Evolutionary conservation across 2,888 invertebrate genomes (phyloP).

Genomic region (Cyclophora punctaria): DNA sequence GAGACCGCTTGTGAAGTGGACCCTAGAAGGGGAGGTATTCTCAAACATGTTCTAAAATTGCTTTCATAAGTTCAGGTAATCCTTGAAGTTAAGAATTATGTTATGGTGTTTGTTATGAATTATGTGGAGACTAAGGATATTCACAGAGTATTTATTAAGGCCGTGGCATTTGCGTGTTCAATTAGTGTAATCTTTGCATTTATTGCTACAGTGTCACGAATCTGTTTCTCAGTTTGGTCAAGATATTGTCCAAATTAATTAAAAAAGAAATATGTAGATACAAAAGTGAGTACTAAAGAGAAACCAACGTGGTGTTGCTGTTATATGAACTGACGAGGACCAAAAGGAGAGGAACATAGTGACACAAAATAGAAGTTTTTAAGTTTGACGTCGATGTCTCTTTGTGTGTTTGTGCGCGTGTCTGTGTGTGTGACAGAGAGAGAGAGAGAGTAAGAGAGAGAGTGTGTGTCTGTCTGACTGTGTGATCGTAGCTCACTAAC

Average conservation of each 20-base stretch:
- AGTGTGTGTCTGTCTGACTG: too few species aligned
- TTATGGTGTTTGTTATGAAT: neutral
- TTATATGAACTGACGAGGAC: too few species aligned
- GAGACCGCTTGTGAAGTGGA: too few species aligned
- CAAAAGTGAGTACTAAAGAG: neutral
- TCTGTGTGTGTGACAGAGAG: neutral
- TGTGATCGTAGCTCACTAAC: too few species aligned
- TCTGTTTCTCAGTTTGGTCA: too few species aligned
- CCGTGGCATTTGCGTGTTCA: too few species aligned
- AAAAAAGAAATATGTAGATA: neutral
- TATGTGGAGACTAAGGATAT: neutral
- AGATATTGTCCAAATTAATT: too few species aligned
- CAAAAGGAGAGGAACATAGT: neutral
- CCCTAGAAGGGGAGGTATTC: neutral
- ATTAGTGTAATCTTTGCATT: too few species aligned
- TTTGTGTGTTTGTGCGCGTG: neutral
- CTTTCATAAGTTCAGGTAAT: slow-evolving; percentile 3
- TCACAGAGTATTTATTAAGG: neutral
- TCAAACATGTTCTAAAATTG: slow-evolving; percentile 2
- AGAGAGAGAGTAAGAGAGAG: too few species aligned
- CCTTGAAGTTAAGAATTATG: too few species aligned
- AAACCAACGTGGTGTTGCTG: too few species aligned
- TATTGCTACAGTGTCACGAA: too few species aligned
- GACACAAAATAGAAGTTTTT: neutral
- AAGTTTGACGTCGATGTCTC: neutral